Conservation (phyloP, 2,797 vertebrate genomes). For the Paedocypris micromegethes region DNA sequence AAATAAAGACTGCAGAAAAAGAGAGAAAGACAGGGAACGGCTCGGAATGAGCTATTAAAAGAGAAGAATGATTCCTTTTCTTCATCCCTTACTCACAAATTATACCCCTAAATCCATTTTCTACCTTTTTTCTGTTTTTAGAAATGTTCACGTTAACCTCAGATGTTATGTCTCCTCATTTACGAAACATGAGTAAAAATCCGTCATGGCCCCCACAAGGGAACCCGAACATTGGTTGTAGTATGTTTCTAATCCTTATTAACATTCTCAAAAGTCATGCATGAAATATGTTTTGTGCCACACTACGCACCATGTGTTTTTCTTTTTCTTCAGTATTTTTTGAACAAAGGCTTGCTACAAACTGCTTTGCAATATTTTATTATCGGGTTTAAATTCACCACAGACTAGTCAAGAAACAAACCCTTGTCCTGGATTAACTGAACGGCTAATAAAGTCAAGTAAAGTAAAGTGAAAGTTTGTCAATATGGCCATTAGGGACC, state of each 20-base stretch:
- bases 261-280: conserved; percentile 83
- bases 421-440: conserved; percentile 61
- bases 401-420: conserved; percentile 60
- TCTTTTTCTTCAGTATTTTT: conserved; percentile 82
- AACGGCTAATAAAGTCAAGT: no score
- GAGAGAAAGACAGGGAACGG: conserved; percentile 1
- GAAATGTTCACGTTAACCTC: conserved; percentile 57
- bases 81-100: conserved; percentile 24
- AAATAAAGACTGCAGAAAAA: conserved; percentile 49
- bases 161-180: conserved; percentile 45
- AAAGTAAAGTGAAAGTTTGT: no score
- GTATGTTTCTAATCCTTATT: conserved; percentile 88
- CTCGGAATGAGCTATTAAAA: conserved; percentile 32
- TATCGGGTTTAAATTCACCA: conserved; percentile 71
- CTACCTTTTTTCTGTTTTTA: conserved; percentile 44
- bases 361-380: conserved; percentile 81
- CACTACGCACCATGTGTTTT: conserved; percentile 80
- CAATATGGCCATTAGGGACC: no score
- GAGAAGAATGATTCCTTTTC: conserved; percentile 51
- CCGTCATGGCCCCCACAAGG: conserved; percentile 48
- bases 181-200: conserved; percentile 58
- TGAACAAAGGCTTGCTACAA: conserved; percentile 68
- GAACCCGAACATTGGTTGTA: conserved; percentile 67
- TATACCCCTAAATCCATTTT: conserved; percentile 52
- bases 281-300: conserved; percentile 82